Evolutionary conservation across 2,113 vertebrate species (phyloP).

Genomic region (Crypturellus undulatus): DNA sequence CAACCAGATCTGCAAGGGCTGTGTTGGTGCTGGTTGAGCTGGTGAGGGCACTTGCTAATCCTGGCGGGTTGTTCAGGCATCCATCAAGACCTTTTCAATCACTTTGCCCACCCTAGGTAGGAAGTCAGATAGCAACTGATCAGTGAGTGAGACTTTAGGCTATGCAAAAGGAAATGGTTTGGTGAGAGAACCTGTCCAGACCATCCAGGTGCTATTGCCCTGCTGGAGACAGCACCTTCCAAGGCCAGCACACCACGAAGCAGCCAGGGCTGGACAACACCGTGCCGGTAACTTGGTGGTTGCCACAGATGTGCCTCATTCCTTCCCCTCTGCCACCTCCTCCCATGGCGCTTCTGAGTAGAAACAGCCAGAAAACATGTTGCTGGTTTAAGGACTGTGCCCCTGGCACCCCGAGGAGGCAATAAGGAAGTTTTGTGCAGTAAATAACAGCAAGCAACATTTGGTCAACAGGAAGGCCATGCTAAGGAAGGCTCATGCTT

Average conservation of each 20-base stretch:
- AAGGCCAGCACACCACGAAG: neutral
- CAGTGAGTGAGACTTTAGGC: neutral
- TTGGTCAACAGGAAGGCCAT: neutral
- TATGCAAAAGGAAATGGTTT: neutral
- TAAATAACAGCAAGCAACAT: neutral
- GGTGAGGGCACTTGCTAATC: neutral
- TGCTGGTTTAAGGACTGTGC: neutral
- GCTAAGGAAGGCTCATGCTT: neutral
- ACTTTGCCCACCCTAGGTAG: neutral
- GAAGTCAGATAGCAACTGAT: neutral
- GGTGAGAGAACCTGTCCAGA: neutral
- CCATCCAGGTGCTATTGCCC: neutral
- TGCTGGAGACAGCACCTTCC: neutral
- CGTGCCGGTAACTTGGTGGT: neutral
- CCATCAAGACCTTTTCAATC: neutral
- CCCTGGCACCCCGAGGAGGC: neutral
- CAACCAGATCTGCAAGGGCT: neutral
- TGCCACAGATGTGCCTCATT: neutral
- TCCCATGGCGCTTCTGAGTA: accelerated
- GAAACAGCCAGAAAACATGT: accelerated
- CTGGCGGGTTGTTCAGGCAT: neutral
- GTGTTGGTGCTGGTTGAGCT: neutral
- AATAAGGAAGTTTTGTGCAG: neutral
- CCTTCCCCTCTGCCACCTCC: neutral
- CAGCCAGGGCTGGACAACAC: neutral